phyloP scores from a whole-genome alignment of 2,797 vertebrate genomes.

The Sebastes oblongus region DNA sequence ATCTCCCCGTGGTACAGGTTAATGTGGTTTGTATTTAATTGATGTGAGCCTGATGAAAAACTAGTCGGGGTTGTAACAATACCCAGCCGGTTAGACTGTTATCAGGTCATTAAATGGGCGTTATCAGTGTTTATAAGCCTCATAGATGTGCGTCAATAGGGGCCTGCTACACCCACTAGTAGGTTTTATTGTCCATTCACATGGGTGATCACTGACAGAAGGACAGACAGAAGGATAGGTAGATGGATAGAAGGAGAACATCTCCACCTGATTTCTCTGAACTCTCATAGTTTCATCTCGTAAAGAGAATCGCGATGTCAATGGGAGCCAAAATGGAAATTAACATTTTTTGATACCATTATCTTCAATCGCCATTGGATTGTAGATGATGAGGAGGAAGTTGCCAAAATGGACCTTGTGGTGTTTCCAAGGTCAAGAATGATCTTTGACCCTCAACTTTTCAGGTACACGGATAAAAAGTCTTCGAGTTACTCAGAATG shows the following conservation, averaged over 20 bases:
- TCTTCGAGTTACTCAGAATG: neutral
- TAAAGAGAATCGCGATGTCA: neutral
- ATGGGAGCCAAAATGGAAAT: neutral
- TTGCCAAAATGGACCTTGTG: neutral
- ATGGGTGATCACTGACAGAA: too few species aligned
- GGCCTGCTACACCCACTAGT: too few species aligned
- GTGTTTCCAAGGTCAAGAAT: neutral
- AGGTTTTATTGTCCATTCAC: too few species aligned
- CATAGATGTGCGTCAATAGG: too few species aligned
- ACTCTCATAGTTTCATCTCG: neutral
- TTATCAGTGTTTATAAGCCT: too few species aligned
- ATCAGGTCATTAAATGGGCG: too few species aligned
- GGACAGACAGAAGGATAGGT: too few species aligned
- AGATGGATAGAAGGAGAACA: too few species aligned
- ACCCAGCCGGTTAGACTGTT: neutral
- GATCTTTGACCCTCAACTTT: neutral
- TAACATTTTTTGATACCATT: neutral
- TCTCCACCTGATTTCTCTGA: too few species aligned
- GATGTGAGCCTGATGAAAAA: constrained; percentile 8
- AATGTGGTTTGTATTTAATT: constrained; percentile 32
- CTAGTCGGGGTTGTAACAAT: neutral
- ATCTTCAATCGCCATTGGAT: neutral
- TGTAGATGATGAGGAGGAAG: neutral
- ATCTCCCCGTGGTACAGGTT: constrained; percentile 28
- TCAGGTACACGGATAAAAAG: neutral